phyloP scores from a whole-genome alignment of 2,113 vertebrate genomes.

The Edolisoma coerulescens region DNA sequence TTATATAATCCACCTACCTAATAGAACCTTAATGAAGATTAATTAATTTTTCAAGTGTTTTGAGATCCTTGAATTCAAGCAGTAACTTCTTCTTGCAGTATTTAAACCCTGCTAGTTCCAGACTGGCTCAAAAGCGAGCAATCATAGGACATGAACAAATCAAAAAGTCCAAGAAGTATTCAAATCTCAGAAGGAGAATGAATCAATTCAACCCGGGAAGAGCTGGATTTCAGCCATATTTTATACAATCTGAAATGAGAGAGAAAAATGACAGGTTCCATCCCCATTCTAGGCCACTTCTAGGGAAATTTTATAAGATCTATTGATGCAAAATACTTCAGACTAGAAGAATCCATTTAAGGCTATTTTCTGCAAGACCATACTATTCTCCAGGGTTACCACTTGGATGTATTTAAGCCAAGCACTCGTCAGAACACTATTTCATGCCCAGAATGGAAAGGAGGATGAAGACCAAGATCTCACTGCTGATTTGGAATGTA shows the following conservation, averaged over 20 bases:
- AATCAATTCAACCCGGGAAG: not conserved
- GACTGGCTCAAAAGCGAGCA: not conserved
- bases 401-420: not conserved
- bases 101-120: not conserved
- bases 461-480: not conserved
- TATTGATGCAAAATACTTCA: not conserved
- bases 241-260: not conserved
- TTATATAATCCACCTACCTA: not conserved
- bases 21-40: not conserved
- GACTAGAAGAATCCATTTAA: not conserved
- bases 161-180: not conserved
- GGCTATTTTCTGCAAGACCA: not conserved
- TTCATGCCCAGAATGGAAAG: not conserved
- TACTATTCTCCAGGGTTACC: not conserved
- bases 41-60: constrained; percentile 4
- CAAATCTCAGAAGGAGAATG: not conserved
- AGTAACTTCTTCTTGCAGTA: not conserved
- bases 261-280: not conserved
- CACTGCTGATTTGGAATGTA: not conserved
- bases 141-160: not conserved
- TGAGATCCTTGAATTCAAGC: not conserved
- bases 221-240: not conserved
- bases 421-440: not conserved
- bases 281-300: not conserved
- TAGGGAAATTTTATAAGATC: not conserved